Conservation (phyloP, 2,888 invertebrate species). For the Ypsolopha scabrella region DNA sequence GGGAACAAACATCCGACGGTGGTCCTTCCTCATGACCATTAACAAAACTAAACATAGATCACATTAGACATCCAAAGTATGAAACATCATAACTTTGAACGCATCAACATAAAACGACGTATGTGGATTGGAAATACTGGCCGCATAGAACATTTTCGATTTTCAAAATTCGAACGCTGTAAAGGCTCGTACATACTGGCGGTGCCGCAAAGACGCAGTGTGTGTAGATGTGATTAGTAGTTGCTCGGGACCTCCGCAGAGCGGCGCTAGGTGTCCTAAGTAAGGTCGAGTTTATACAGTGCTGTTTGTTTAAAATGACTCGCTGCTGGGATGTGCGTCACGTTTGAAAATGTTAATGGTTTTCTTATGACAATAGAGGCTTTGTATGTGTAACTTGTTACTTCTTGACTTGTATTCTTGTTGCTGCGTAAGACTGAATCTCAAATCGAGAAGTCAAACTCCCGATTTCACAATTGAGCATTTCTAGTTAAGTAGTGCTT, state of each 20-base stretch:
- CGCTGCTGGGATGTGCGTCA: background rate
- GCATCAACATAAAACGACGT: constrained; percentile 18
- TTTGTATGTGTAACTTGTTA: no score
- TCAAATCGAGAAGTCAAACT: no score
- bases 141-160: constrained; percentile 23
- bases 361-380: no score
- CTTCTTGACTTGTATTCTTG: no score
- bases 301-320: background rate
- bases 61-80: constrained; percentile 33
- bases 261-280: constrained; percentile 8
- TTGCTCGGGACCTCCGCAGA: constrained; percentile 13
- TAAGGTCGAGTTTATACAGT: constrained; percentile 4
- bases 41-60: constrained; percentile 35
- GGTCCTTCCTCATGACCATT: constrained; percentile 40
- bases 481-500: no score
- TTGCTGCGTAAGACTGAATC: no score
- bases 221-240: constrained; percentile 55
- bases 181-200: constrained; percentile 44
- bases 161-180: constrained; percentile 19
- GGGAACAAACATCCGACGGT: constrained; percentile 52
- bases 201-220: constrained; percentile 43
- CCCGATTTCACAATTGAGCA: no score
- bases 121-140: constrained; percentile 6
- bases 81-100: constrained; percentile 11
- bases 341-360: background rate